phyloP scores from a whole-genome alignment of 2,113 vertebrate species.

The Saimiri boliviensis region DNA sequence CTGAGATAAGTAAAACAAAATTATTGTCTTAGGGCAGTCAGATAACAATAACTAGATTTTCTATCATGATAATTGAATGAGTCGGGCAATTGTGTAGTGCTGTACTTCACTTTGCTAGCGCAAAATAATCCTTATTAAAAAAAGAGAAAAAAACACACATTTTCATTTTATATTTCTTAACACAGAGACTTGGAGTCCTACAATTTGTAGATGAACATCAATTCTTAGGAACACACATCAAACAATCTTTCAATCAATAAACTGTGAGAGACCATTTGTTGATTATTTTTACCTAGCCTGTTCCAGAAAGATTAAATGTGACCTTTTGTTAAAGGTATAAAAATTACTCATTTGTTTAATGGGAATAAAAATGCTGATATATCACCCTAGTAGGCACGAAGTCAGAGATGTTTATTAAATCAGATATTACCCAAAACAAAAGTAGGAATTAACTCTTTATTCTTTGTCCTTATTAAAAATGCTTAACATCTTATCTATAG shows the following conservation, averaged over 20 bases:
- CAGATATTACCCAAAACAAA: background rate
- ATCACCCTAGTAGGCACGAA: background rate
- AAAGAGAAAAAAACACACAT: background rate
- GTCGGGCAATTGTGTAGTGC: background rate
- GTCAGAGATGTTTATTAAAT: constrained; percentile 7
- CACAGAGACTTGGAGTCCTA: background rate
- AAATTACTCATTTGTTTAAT: constrained; percentile 4
- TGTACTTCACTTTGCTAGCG: background rate
- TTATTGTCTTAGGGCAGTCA: background rate
- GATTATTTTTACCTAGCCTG: background rate
- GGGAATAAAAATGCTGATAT: constrained; percentile 5
- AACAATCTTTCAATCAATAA: background rate
- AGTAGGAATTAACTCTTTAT: background rate
- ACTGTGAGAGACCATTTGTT: background rate
- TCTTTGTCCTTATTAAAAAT: background rate
- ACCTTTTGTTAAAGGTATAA: background rate
- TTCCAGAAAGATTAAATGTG: background rate
- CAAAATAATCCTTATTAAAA: background rate
- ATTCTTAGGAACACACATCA: background rate
- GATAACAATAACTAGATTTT: background rate
- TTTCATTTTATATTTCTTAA: background rate
- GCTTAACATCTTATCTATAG: background rate
- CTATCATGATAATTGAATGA: background rate
- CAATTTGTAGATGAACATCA: background rate
- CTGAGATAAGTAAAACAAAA: background rate